Base-by-base conservation (phyloP, 1,140 invertebrate species). In the Pseudoatta argentina region DNA sequence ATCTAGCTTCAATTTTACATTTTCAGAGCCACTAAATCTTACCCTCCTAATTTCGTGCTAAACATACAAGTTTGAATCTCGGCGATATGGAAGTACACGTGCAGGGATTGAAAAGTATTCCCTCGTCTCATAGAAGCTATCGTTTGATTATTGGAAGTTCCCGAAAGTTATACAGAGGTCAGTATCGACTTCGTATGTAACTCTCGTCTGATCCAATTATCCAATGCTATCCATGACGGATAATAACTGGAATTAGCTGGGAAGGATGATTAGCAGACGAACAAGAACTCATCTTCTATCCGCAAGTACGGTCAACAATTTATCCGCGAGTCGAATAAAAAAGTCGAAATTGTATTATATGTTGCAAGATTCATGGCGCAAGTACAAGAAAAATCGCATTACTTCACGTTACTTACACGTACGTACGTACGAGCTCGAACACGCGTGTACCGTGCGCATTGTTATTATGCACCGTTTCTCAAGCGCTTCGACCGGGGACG, bases 401-500 rank as follows among this genome's bases (percentile, higher is more conserved):
- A 44, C 10, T 44, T 44, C 39, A 27, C 14, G 39, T 34, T 57
- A 39, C 12, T 8, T 12, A 3, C 12, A 10, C 30, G 24, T 18
- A 57, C 16, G 6, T 34, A 2, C 48, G 48, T 10, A 12, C 27
- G 27, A 30, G 2, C 27, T 27, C 27, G 27, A 27, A 30, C 2
- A 57, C 27, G 48, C 16, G 27, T n/a, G 34, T n/a, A 10, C 8
- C 53, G 63, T 3, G 14, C 18, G 48, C 64, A 86, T 86, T 69
- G 76, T 86, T 86, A 82, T 81, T 71, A 81, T 59, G 85, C 85
- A 48, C 51, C 55, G 59, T 82, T 82, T 73, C 53, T 39, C 66
- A 66, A 71, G 64, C 57, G 24, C 21, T 57, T 24, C 64, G 89
- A 75, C 83, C 75, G 85, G 79, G 85, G 79, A 86, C 88, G 66